Evolutionary conservation across 2,888 invertebrate genomes (phyloP), one percentile per base, ranked within the genome.

Genomic region (Drosophila yooni): DNA sequence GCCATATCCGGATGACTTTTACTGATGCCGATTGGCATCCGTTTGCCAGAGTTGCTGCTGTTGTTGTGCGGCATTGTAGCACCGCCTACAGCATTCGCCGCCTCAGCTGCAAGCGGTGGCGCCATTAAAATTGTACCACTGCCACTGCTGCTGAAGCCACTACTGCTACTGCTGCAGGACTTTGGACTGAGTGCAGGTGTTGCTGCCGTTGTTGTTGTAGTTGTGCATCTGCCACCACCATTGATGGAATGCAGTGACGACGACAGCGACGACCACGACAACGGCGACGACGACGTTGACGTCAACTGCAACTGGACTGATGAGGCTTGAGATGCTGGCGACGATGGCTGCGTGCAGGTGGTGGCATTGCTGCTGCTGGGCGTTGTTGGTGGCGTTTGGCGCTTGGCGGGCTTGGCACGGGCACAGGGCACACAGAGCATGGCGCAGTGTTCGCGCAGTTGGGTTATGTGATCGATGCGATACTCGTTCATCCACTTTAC

Each of bases 371-470:
- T 64, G 52, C 46, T 34, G 43, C 31, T 60, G 57, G 67, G 54
- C 34, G 74, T 54, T 10, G 75, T n/a, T 15, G 74, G 59, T 13
- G 76, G 66, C n/a, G 76, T 70, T 25, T 46, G 46, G 15, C 80
- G 88, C 66, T 88, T 86, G 51, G 82, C 70, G 43, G 90, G 82
- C 77, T 91, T 92, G 43, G 85, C 66, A 34, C 91, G 90, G 11
- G 92, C 92, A 78, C 93, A 93, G 27, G 92, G 93, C 65, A 92
- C 95, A 93, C 96, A 96, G 36, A 96, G 94, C 92, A 95, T 95
- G 48, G 91, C 89, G 61, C 91, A 89, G 74, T 93, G 93, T 76
- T 93, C 93, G 13, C 92, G 91, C 71, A 93, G 63, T 60, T 93
- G 92, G 34, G 93, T 93, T 40, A 93, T 82, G 54, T 92, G 92